These are phyloP conservation scores for Reticulitermes speratus DNA, from an alignment of 1,140 invertebrate species.

Conservation along the genomic window DNA sequence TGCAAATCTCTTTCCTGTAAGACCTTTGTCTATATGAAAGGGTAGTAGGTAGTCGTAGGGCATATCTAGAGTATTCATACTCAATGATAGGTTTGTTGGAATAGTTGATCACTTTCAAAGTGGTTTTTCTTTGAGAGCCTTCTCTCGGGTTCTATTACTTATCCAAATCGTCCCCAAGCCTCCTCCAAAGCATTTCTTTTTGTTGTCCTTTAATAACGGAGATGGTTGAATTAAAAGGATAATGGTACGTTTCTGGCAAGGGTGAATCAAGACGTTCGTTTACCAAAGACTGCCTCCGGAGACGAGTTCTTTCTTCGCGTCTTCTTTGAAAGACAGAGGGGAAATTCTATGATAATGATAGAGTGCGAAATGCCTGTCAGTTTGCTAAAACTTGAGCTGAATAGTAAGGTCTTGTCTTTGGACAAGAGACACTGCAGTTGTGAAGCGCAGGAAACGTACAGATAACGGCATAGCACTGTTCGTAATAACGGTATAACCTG, in stretches of 20 bases:
- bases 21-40: background rate
- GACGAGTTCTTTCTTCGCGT: background rate
- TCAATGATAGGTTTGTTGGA: background rate
- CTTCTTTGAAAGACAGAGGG: background rate
- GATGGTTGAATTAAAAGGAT: background rate
- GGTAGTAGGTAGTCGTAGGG: background rate
- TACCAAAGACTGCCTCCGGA: background rate
- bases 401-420: no score
- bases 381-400: background rate
- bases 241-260: background rate
- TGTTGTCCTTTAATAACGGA: background rate
- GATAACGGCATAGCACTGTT: background rate
- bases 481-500: background rate
- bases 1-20: background rate
- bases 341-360: background rate
- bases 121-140: background rate
- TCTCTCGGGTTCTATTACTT: no score
- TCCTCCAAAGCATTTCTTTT: background rate
- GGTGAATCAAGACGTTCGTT: background rate
- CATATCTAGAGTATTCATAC: background rate
- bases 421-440: no score
- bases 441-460: background rate
- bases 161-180: background rate
- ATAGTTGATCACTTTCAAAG: background rate
- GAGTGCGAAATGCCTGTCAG: background rate